Evolutionary conservation across 2,797 vertebrate genomes (phyloP).

Genomic region (Labroides dimidiatus): DNA sequence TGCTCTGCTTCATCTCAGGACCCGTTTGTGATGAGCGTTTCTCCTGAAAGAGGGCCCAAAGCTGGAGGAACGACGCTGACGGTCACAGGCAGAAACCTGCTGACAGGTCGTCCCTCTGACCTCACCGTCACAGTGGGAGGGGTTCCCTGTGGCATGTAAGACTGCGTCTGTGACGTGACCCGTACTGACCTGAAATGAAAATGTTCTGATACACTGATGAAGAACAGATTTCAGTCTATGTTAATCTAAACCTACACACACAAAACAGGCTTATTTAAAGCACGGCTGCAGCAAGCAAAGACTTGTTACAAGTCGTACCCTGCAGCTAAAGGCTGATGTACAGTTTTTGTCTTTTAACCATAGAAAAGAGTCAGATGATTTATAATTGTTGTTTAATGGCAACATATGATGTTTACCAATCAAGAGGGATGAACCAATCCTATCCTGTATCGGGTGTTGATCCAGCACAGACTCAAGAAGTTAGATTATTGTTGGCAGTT

Average conservation of each 20-base stretch:
- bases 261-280: too few relatives aligned
- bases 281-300: too few relatives aligned
- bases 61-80: conserved; percentile 92
- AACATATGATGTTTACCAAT: too few relatives aligned
- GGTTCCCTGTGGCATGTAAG: conserved; percentile 92
- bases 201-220: background rate
- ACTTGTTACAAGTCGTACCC: too few relatives aligned
- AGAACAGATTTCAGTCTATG: too few relatives aligned
- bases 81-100: conserved; percentile 88
- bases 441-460: too few relatives aligned
- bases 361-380: background rate
- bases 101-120: conserved; percentile 89
- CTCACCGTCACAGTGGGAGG: conserved; percentile 89
- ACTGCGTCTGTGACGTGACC: background rate
- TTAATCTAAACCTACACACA: too few relatives aligned
- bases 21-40: conserved; percentile 88
- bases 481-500: too few relatives aligned
- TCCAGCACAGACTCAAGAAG: too few relatives aligned
- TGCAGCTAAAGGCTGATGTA: background rate
- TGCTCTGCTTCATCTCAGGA: conserved; percentile 78
- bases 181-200: background rate
- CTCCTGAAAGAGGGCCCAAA: conserved; percentile 90
- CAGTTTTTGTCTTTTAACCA: background rate
- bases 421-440: too few relatives aligned
- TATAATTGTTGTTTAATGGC: too few relatives aligned